Percentiles rank a stretch among this genome's conserved stretches.
phyloP scores from a whole-genome alignment of 2,797 vertebrate species.

The Capromys pilorides region DNA sequence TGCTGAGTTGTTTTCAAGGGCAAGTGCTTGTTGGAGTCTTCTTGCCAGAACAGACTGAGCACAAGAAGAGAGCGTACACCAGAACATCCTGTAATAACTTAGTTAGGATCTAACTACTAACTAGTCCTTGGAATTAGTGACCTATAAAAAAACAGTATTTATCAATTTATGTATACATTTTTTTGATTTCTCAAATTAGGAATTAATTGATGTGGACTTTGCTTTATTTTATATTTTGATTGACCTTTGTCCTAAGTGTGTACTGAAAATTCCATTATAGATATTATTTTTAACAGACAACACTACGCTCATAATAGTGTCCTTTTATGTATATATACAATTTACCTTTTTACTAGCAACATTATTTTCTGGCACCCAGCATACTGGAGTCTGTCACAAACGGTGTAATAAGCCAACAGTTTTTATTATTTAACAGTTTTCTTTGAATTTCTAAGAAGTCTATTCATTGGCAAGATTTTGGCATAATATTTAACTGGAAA shows the following conservation, averaged over 20 bases:
- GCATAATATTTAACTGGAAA: conserved; percentile 60
- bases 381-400: conserved; percentile 64
- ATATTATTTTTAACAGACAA: conserved; percentile 81
- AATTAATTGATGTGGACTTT: conserved; percentile 83
- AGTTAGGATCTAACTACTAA: conserved; percentile 85
- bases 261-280: conserved; percentile 78
- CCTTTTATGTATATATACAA: conserved; percentile 78
- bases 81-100: conserved; percentile 84
- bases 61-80: conserved; percentile 81
- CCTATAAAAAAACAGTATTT: conserved; percentile 85
- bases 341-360: conserved; percentile 76
- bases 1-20: conserved; percentile 69
- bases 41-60: conserved; percentile 81
- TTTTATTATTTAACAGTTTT: conserved; percentile 76
- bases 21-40: conserved; percentile 77
- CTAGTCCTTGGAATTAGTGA: conserved; percentile 85
- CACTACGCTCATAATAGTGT: conserved; percentile 80
- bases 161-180: conserved; percentile 84
- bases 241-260: conserved; percentile 80
- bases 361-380: conserved; percentile 60
- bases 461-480: conserved; percentile 69
- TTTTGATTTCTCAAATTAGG: conserved; percentile 85
- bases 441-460: conserved; percentile 70
- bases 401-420: conserved; percentile 62
- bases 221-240: conserved; percentile 83